phyloP scores from a whole-genome alignment of 2,113 vertebrate species.

The Labrus mixtus region DNA sequence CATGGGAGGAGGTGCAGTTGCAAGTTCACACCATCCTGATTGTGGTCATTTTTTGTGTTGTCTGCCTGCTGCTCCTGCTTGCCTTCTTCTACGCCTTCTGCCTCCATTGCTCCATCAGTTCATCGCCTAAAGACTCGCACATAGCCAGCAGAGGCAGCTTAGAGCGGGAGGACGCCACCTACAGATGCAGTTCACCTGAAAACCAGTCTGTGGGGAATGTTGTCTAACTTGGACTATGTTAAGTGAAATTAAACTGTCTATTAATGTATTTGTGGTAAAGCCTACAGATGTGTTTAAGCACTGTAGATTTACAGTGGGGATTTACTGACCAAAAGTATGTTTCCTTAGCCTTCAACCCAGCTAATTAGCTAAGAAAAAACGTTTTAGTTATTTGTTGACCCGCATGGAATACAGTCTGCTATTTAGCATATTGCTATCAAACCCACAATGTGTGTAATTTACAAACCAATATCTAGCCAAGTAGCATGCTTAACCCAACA shows the following conservation, averaged over 20 bases:
- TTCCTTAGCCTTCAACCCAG: too few species aligned
- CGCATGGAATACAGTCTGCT: too few species aligned
- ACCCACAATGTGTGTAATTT: too few species aligned
- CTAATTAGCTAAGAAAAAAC: too few species aligned
- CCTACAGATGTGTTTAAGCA: too few species aligned
- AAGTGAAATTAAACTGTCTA: neutral
- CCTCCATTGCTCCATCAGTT: constrained; percentile 73
- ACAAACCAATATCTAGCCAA: too few species aligned
- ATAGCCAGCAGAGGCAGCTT: constrained; percentile 31
- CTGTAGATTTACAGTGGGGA: too few species aligned
- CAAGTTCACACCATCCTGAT: constrained; percentile 73
- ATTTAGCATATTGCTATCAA: too few species aligned
- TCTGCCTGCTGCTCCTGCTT: constrained; percentile 80
- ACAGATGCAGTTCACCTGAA: constrained; percentile 75
- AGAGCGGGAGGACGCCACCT: constrained; percentile 81
- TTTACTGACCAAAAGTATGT: too few species aligned
- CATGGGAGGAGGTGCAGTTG: constrained; percentile 56
- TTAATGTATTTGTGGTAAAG: neutral
- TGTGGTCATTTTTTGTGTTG: constrained; percentile 75
- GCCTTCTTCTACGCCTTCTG: constrained; percentile 81
- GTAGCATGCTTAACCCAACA: neutral
- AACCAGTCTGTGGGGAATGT: constrained; percentile 72
- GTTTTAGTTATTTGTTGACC: too few species aligned
- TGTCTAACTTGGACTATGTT: constrained; percentile 61
- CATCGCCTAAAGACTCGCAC: constrained; percentile 40